Percentiles rank a stretch among this genome's conserved stretches.
These are phyloP conservation scores for Synanthedon vespiformis DNA, from an alignment of 2,888 invertebrate genomes.

Conservation along the genomic window DNA sequence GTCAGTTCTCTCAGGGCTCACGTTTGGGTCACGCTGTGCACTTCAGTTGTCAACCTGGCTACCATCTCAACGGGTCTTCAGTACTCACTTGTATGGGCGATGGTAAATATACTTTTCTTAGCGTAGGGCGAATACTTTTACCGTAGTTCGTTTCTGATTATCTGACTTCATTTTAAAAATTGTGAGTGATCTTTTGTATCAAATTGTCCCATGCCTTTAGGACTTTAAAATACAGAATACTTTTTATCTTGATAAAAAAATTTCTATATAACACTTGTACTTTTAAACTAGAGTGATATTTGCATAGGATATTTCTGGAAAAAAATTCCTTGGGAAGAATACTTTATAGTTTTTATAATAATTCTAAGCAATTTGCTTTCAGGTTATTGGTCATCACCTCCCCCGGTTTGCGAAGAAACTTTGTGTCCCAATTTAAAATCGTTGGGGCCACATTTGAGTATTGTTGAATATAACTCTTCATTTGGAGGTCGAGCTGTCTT, in stretches of 20 bases:
- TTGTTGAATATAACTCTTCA: slow-evolving; percentile 84
- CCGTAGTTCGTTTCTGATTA: too few species aligned
- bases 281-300: too few species aligned
- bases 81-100: slow-evolving; percentile 86
- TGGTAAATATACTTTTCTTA: slow-evolving; percentile 49
- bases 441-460: slow-evolving; percentile 77
- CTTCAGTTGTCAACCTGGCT: slow-evolving; percentile 86
- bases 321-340: too few species aligned
- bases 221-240: too few species aligned
- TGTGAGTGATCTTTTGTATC: too few species aligned
- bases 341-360: background rate
- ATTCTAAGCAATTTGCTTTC: slow-evolving; percentile 3
- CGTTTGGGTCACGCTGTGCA: slow-evolving; percentile 78
- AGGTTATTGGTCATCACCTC: slow-evolving; percentile 83
- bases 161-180: too few species aligned
- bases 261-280: too few species aligned
- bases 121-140: too few species aligned
- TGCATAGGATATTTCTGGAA: too few species aligned
- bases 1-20: slow-evolving; percentile 81
- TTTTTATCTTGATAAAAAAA: too few species aligned
- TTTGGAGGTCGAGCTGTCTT: slow-evolving; percentile 85
- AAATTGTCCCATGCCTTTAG: too few species aligned
- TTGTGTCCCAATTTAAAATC: slow-evolving; percentile 79
- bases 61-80: slow-evolving; percentile 80
- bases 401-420: slow-evolving; percentile 82